Conservation (phyloP, 2,888 invertebrate species). For the Diaphora mendica region DNA sequence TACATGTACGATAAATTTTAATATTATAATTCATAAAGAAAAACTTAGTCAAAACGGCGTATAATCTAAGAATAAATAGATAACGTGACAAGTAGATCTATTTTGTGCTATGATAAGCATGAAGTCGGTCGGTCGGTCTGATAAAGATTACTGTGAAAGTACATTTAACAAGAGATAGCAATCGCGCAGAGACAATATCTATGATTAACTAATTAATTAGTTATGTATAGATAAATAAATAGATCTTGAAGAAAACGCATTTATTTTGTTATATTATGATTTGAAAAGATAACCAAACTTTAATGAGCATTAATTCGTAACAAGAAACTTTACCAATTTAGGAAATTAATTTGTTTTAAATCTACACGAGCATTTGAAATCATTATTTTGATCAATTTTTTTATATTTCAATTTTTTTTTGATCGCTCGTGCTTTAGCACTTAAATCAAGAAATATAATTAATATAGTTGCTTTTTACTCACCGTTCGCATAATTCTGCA, state of each 20-base stretch:
- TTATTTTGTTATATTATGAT: not conserved
- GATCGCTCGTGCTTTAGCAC: too few species aligned
- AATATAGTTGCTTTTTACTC: too few species aligned
- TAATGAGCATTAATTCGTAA: too few species aligned
- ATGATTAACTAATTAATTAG: not conserved
- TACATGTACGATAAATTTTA: too few species aligned
- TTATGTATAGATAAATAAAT: not conserved
- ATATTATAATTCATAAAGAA: not conserved
- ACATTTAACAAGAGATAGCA: not conserved
- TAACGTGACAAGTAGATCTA: not conserved
- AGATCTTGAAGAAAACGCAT: not conserved
- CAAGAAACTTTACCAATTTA: too few species aligned
- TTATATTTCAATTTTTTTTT: too few species aligned
- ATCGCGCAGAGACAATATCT: not conserved
- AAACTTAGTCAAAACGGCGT: not conserved
- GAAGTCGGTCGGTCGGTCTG: not conserved
- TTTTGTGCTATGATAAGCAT: not conserved
- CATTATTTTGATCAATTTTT: too few species aligned
- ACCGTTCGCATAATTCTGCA: too few species aligned
- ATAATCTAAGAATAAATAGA: not conserved
- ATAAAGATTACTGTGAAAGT: not conserved
- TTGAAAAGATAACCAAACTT: too few species aligned
- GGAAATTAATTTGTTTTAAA: too few species aligned
- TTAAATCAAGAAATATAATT: too few species aligned
- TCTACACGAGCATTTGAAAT: too few species aligned